phyloP scores from a whole-genome alignment of 2,888 invertebrate genomes.

The Dryococelus australis region DNA sequence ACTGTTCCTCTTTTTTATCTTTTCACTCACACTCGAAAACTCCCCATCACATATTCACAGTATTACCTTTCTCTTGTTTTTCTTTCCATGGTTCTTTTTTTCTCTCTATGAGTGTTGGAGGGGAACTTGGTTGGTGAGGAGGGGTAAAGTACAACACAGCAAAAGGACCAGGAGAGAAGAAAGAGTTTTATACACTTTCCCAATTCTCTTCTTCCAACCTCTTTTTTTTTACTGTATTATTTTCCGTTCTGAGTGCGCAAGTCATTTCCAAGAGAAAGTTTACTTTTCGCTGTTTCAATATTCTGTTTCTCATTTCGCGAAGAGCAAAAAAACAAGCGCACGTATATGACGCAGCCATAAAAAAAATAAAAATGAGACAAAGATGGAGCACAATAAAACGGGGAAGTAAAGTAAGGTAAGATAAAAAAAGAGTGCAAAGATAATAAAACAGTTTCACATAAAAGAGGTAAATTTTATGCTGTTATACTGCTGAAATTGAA shows the following conservation, averaged over 20 bases:
- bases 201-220: constrained; percentile 38
- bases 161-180: constrained; percentile 41
- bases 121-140: constrained; percentile 28
- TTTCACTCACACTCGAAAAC: constrained; percentile 51
- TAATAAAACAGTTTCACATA: constrained; percentile 42
- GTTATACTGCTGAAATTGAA: constrained; percentile 45
- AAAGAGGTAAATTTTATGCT: constrained; percentile 39
- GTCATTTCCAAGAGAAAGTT: constrained; percentile 50
- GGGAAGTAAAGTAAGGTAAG: constrained; percentile 41
- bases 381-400: constrained; percentile 37
- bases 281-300: constrained; percentile 54
- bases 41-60: constrained; percentile 60
- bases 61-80: constrained; percentile 60
- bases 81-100: constrained; percentile 56
- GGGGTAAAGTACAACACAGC: constrained; percentile 35
- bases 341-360: constrained; percentile 39
- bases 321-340: constrained; percentile 43
- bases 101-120: neutral
- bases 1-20: constrained; percentile 51
- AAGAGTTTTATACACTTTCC: constrained; percentile 52
- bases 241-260: constrained; percentile 45
- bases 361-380: constrained; percentile 43
- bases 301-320: constrained; percentile 52
- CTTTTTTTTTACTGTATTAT: constrained; percentile 40
- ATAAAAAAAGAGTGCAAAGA: constrained; percentile 39